Evolutionary conservation across 2,888 invertebrate species (phyloP).

Genomic region (Synergus laeviventris): DNA sequence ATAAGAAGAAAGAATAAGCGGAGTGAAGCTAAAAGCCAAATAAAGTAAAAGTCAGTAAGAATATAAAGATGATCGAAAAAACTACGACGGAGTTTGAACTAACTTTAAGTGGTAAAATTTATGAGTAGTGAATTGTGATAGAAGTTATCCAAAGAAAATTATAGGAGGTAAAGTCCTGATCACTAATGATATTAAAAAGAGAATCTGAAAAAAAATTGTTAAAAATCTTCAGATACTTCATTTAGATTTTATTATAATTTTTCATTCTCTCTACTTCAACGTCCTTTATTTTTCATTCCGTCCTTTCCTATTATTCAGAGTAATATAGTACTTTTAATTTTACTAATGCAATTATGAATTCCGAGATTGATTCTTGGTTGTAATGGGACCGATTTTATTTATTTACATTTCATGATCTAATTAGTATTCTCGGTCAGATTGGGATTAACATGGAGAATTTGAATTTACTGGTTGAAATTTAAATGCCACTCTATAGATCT

Average conservation of each 20-base stretch:
- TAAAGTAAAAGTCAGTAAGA: slow-evolving; percentile 4
- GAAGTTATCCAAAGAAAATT: neutral
- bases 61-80: too few species aligned
- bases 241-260: neutral
- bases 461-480: too few species aligned
- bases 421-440: too few species aligned
- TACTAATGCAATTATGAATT: too few species aligned
- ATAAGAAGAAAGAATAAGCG: neutral
- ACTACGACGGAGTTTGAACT: neutral
- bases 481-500: too few species aligned
- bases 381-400: too few species aligned
- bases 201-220: neutral
- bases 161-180: neutral
- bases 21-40: neutral
- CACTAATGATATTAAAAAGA: neutral
- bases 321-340: too few species aligned
- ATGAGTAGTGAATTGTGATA: neutral
- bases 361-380: too few species aligned
- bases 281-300: neutral
- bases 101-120: neutral
- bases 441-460: too few species aligned
- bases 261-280: neutral
- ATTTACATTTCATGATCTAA: too few species aligned
- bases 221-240: neutral
- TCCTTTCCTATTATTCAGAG: too few species aligned